Evolutionary conservation across 2,888 invertebrate species (phyloP), one percentile per base, ranked within the genome.

Genomic region (Norana najaformis): DNA sequence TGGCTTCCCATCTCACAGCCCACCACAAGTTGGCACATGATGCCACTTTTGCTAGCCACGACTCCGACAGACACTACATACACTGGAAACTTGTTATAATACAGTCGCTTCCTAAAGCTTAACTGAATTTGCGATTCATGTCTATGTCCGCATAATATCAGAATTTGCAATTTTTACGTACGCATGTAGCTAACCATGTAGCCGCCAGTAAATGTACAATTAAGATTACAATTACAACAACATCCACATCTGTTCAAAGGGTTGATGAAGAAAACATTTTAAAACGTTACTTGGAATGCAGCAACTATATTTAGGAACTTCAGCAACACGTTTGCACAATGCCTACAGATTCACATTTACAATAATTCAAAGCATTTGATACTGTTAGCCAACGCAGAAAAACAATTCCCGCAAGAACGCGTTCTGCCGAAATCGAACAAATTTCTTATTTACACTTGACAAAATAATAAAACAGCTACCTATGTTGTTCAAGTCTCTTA

Each of bases 401-500:
- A 69, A n/a, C n/a, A n/a, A 69, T 8, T 69, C n/a, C 69, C n/a
- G n/a, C 69, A 69, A 69, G 69, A 69, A 69, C 69, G 8, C 8
- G 6, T 69, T n/a, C 8, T 30, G 69, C 69, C 30, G 69, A 69
- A 69, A n/a, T 69, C 69, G 69, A 69, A 69, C 69, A n/a, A 69
- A 69, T 69, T 69, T 69, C 69, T 69, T 69, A 69, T 69, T 69
- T 69, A 69, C 69, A 69, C 2, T 69, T 69, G 69, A 69, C 69
- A 69, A 69, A 69, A 69, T 69, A 69, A 69, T 69, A 69, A 69
- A 69, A 69, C 69, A 69, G 30, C n/a, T 69, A 69, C n/a, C 69
- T n/a, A n/a, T 69, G 69, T n/a, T 69, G 69, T 69, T 69, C 69
- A 69, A 69, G 69, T n/a, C 69, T 69, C 69, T 69, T 69, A 69